phyloP scores from a whole-genome alignment of 2,113 vertebrate species.

The Cisticola juncidis region DNA sequence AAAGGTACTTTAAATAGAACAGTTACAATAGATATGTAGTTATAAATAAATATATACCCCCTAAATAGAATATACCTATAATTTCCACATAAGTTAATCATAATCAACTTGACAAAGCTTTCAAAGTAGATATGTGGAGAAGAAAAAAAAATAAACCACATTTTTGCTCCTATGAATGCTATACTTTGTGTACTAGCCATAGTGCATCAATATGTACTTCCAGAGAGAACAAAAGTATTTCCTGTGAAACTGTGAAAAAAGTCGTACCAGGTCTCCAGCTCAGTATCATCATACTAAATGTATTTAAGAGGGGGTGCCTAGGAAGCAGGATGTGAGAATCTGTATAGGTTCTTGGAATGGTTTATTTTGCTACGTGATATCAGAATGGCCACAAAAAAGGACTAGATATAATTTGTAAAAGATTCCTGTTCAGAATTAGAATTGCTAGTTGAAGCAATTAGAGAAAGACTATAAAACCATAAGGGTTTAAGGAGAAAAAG shows the following conservation, averaged over 20 bases:
- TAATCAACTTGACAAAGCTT: neutral
- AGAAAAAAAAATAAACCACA: neutral
- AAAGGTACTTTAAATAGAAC: neutral
- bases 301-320: neutral
- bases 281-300: neutral
- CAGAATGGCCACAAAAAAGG: fast-evolving
- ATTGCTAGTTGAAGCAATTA: neutral
- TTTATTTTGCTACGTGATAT: neutral
- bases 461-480: neutral
- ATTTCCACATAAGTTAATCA: neutral
- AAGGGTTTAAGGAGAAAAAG: neutral
- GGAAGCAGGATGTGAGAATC: neutral
- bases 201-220: neutral
- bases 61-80: neutral
- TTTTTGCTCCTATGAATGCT: neutral
- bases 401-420: neutral
- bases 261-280: neutral
- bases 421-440: neutral
- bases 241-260: neutral
- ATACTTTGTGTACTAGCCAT: neutral
- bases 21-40: neutral
- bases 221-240: neutral
- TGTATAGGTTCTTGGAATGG: neutral
- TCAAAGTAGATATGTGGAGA: neutral
- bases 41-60: neutral